phyloP scores from a whole-genome alignment of 2,797 vertebrate genomes.

The Steatocranus sp. region DNA sequence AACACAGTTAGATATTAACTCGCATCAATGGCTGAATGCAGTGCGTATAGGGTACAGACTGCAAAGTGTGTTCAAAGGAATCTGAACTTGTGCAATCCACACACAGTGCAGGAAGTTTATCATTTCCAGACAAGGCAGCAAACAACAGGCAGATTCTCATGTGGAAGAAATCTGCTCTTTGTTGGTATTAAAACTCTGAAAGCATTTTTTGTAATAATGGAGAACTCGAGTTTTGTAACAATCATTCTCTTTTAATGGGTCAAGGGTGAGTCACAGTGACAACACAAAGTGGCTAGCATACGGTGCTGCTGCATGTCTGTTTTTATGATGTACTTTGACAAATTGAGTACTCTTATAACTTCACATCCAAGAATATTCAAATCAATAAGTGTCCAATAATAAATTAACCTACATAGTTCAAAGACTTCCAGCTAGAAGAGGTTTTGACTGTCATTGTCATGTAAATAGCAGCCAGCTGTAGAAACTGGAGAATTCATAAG shows the following conservation, averaged over 20 bases:
- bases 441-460: slow-evolving; percentile 60
- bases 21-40: background rate
- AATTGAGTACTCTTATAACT: fast-evolving
- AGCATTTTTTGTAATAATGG: background rate
- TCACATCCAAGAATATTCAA: background rate
- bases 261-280: background rate
- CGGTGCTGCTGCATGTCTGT: background rate
- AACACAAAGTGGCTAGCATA: background rate
- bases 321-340: background rate
- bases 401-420: background rate
- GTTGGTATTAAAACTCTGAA: background rate
- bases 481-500: slow-evolving; percentile 2
- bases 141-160: slow-evolving; percentile 14
- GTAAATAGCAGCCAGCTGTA: slow-evolving; percentile 19
- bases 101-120: slow-evolving; percentile 8
- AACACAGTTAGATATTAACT: slow-evolving; percentile 45
- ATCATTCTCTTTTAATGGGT: background rate
- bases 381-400: background rate
- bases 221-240: background rate
- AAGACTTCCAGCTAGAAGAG: slow-evolving; percentile 37
- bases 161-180: background rate
- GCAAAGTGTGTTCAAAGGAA: background rate
- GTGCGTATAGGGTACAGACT: background rate
- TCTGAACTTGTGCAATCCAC: background rate
- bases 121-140: slow-evolving; percentile 47